Conservation (phyloP, 1,140 invertebrate genomes). For the Brachionus rotundiformis region DNA sequence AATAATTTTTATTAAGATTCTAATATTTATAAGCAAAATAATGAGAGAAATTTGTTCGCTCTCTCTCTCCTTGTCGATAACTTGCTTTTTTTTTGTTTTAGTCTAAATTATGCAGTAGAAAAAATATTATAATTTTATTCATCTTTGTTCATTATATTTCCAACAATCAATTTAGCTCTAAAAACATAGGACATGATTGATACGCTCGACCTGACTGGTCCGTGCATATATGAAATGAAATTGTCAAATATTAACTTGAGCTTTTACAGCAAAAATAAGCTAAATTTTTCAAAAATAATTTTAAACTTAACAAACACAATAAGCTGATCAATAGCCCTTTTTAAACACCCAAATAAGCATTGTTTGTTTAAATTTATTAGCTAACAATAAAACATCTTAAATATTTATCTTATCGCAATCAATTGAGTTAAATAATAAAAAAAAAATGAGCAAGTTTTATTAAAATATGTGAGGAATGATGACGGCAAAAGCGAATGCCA, state of each 20-base stretch:
- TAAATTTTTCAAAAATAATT: not conserved
- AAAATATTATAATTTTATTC: constrained; percentile 9
- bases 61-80: not conserved
- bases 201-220: not conserved
- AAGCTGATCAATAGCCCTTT: not conserved
- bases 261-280: not conserved
- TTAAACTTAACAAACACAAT: not conserved
- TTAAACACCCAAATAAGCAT: not conserved
- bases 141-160: not conserved
- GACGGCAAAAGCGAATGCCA: not conserved
- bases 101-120: not conserved
- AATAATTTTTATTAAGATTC: not conserved
- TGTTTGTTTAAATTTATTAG: too few species aligned
- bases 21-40: not conserved
- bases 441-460: not conserved
- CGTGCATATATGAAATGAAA: too few species aligned
- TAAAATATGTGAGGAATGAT: not conserved
- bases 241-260: too few species aligned
- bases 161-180: not conserved
- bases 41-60: not conserved
- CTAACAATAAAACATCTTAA: too few species aligned
- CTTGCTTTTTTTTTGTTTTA: not conserved
- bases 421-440: not conserved
- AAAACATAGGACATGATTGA: not conserved
- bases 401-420: too few species aligned